Evolutionary conservation across 2,888 invertebrate species (phyloP).

Genomic region (Octodonta nipae): DNA sequence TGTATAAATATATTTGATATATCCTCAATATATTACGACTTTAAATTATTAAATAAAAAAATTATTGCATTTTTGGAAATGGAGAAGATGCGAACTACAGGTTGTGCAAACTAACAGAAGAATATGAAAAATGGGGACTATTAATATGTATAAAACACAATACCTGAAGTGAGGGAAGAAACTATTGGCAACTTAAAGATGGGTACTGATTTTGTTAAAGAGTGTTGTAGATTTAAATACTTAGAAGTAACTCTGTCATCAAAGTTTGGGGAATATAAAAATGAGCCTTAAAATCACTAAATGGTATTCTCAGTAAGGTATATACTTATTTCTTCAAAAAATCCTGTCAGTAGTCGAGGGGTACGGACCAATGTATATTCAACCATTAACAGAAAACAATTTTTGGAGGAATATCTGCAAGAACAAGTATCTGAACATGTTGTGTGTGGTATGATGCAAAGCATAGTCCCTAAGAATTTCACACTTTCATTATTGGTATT

Average conservation of each 20-base stretch:
- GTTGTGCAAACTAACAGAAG: not conserved
- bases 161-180: not conserved
- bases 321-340: not conserved
- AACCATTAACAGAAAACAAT: too few relatives aligned
- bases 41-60: too few relatives aligned
- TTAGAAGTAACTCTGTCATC: slow-evolving; percentile 2
- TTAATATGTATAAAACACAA: not conserved
- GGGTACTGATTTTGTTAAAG: slow-evolving; percentile 2
- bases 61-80: too few relatives aligned
- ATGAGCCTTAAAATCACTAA: slow-evolving; percentile 1
- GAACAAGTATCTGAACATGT: too few relatives aligned
- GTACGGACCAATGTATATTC: too few relatives aligned
- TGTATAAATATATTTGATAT: too few relatives aligned
- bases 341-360: slow-evolving; percentile 2
- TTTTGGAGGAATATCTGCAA: too few relatives aligned
- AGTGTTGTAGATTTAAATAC: slow-evolving; percentile 1
- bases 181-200: not conserved
- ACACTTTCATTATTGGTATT: too few relatives aligned
- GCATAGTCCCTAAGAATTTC: too few relatives aligned
- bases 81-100: not conserved
- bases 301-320: not conserved
- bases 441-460: too few relatives aligned
- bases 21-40: too few relatives aligned
- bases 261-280: not conserved
- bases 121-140: slow-evolving; percentile 1